Conservation (phyloP, 2,113 vertebrate genomes). For the Echinops telfairi region DNA sequence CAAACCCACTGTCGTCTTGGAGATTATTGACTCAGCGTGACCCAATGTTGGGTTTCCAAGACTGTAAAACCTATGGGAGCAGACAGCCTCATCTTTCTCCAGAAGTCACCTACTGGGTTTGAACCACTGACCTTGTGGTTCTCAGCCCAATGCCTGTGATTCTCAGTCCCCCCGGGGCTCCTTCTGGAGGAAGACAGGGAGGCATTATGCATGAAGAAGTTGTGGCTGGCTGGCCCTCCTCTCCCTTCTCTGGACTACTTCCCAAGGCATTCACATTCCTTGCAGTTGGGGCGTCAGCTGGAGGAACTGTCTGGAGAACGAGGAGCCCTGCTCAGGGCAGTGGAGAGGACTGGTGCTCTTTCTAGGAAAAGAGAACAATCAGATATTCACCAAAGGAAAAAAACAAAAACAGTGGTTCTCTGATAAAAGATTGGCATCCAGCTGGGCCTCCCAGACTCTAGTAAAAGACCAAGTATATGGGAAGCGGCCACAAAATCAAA, state of each 20-base stretch:
- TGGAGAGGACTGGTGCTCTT: constrained; percentile 70
- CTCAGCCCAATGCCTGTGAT: neutral
- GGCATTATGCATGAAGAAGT: constrained; percentile 15
- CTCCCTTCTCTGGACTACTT: constrained; percentile 75
- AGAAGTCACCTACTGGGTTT: neutral
- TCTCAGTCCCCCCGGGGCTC: no score
- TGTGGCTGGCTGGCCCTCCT: constrained; percentile 29
- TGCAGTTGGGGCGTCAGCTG: constrained; percentile 60
- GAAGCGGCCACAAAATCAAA: constrained; percentile 85
- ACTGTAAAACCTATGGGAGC: neutral
- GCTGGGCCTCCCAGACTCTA: constrained; percentile 76
- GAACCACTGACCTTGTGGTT: no score
- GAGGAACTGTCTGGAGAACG: constrained; percentile 70
- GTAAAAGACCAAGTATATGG: constrained; percentile 85
- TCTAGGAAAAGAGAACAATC: constrained; percentile 73
- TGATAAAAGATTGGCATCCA: constrained; percentile 69
- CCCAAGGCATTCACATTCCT: constrained; percentile 84
- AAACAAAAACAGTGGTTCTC: constrained; percentile 18
- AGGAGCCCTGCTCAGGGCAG: constrained; percentile 61
- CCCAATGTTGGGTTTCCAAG: neutral
- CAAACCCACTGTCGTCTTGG: no score
- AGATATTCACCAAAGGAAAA: constrained; percentile 79
- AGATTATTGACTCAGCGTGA: no score
- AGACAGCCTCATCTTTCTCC: neutral
- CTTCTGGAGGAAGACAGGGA: neutral